These are phyloP conservation scores for Hassar affinis DNA, from an alignment of 2,113 vertebrate genomes.

Conservation along the genomic window DNA sequence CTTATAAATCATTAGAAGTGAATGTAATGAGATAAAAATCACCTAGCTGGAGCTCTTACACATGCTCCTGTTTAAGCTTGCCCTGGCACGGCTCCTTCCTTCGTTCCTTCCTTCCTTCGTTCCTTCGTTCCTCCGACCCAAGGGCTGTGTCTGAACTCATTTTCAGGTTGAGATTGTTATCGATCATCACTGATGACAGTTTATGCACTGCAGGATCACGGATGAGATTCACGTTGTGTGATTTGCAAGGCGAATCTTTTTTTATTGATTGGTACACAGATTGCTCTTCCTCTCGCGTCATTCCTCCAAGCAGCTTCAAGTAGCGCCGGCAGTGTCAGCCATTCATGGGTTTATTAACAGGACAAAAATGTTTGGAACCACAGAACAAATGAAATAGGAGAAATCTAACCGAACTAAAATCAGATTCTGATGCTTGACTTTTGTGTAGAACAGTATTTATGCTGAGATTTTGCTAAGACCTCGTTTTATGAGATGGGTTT, in stretches of 20 bases:
- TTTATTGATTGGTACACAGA: neutral
- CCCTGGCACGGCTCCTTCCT: neutral
- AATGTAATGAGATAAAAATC: constrained; percentile 4
- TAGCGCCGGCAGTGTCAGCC: neutral
- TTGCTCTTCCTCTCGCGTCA: neutral
- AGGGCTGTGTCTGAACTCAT: neutral
- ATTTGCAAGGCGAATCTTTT: neutral
- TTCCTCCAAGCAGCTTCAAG: neutral
- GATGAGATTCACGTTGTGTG: neutral
- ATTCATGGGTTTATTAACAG: too few relatives aligned
- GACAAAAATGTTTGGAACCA: constrained; percentile 28
- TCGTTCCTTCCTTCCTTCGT: too few relatives aligned
- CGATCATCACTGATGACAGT: neutral
- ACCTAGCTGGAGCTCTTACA: neutral
- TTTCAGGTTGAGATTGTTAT: constrained; percentile 15
- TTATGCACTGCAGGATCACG: neutral
- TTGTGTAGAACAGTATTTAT: neutral
- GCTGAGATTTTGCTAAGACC: neutral
- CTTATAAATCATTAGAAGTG: neutral
- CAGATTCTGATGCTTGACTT: neutral
- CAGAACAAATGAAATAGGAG: constrained; percentile 13
- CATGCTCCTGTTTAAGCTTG: constrained; percentile 16
- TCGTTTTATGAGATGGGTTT: neutral
- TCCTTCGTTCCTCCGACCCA: neutral
- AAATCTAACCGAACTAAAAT: neutral